Conservation (phyloP, 1,140 invertebrate species). For the Brachionus calyciflorus region DNA sequence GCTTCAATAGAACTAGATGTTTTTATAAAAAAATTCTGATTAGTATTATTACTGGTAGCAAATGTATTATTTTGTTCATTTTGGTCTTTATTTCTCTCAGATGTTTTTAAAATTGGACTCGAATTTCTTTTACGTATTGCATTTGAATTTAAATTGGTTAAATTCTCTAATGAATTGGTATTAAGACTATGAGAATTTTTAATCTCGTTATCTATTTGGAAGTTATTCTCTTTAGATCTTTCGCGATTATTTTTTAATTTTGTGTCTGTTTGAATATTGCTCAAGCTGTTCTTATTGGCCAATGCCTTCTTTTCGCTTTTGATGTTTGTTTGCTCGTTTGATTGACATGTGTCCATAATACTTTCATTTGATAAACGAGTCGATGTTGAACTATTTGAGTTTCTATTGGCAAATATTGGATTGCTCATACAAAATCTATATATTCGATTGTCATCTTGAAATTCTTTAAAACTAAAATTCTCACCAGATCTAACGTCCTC, state of each 20-base stretch:
- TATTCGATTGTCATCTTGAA: conserved; percentile 41
- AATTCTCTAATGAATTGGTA: background rate
- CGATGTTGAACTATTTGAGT: no score
- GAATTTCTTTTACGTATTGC: background rate
- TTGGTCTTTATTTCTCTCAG: no score
- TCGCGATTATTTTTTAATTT: no score
- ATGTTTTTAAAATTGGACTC: background rate
- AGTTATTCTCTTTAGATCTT: background rate
- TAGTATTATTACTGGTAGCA: no score
- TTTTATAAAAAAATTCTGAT: background rate
- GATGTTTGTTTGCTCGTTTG: no score
- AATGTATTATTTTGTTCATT: no score
- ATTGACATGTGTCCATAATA: no score
- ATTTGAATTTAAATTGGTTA: background rate
- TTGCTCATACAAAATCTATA: background rate
- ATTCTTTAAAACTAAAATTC: conserved; percentile 10
- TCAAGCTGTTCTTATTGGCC: no score
- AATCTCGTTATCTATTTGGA: background rate
- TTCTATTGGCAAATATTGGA: background rate
- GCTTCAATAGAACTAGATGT: background rate
- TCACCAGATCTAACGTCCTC: conserved; percentile 33
- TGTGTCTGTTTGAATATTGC: no score
- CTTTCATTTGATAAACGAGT: no score
- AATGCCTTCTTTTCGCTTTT: no score
- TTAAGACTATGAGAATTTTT: background rate